Conservation (phyloP, 2,113 vertebrate genomes). For the Jacana jacana region DNA sequence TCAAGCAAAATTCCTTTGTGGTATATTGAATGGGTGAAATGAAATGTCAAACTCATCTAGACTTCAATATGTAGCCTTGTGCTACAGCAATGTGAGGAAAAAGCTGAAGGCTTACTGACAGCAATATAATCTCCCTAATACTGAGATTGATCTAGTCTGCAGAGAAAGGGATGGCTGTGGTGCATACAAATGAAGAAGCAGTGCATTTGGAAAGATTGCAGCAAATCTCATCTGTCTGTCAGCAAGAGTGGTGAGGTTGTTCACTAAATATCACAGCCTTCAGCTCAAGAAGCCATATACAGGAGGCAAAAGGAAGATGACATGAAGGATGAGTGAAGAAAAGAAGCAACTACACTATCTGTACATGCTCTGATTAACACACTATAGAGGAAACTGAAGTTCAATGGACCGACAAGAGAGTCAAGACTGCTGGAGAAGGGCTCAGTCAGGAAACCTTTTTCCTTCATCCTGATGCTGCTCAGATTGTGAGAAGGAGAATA, state of each 20-base stretch:
- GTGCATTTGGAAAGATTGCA: neutral
- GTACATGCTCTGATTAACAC: neutral
- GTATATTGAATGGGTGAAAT: neutral
- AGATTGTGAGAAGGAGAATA: neutral
- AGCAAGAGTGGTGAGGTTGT: neutral
- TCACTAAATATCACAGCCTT: neutral
- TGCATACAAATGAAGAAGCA: conserved; percentile 23
- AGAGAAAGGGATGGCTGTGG: neutral
- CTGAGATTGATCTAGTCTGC: conserved; percentile 28
- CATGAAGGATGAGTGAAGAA: neutral
- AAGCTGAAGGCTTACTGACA: neutral
- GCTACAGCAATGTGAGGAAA: neutral
- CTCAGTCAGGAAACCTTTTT: neutral
- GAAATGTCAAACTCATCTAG: neutral
- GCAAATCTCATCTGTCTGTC: neutral
- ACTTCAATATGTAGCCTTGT: neutral
- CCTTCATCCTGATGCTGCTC: neutral
- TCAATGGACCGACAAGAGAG: neutral
- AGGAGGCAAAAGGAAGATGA: neutral
- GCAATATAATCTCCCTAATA: conserved; percentile 11
- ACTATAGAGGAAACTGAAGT: neutral
- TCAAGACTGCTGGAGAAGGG: neutral
- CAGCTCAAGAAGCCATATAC: neutral
- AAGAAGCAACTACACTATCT: neutral
- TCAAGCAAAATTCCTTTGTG: neutral